Evolutionary conservation across 2,113 vertebrate species (phyloP).

Genomic region (Epinephelus fuscoguttatus): DNA sequence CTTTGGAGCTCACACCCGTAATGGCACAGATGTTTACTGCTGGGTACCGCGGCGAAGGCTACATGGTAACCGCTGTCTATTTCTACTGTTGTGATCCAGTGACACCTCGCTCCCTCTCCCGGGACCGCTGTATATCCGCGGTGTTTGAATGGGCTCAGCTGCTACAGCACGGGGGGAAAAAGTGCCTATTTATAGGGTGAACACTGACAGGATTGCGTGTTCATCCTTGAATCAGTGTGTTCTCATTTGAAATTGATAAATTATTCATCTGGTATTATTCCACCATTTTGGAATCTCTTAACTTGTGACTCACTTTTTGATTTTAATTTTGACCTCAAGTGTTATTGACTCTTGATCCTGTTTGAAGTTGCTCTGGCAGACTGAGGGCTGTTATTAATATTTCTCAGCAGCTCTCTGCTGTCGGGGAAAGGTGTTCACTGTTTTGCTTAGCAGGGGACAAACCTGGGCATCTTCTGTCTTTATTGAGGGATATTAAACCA

Average conservation of each 20-base stretch:
- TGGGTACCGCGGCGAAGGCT: constrained; percentile 54
- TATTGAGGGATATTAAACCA: constrained; percentile 57
- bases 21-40: constrained; percentile 80
- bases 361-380: constrained; percentile 46
- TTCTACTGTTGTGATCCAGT: constrained; percentile 61
- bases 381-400: constrained; percentile 52
- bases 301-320: constrained; percentile 52
- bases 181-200: constrained; percentile 51
- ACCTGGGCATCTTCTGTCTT: constrained; percentile 45
- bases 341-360: constrained; percentile 58
- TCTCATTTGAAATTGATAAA: constrained; percentile 64
- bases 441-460: constrained; percentile 44
- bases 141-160: constrained; percentile 65
- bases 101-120: constrained; percentile 50
- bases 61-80: constrained; percentile 61
- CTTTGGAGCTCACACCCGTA: constrained; percentile 70
- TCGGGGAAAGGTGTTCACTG: constrained; percentile 33
- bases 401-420: constrained; percentile 45
- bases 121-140: constrained; percentile 39
- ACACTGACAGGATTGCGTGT: constrained; percentile 35
- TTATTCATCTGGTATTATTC: constrained; percentile 56
- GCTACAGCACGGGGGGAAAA: constrained; percentile 22
- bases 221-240: constrained; percentile 58
- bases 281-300: constrained; percentile 37
- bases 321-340: constrained; percentile 66